Evolutionary conservation across 2,888 invertebrate species (phyloP), one percentile per base, ranked within the genome.

Genomic region (Drosophila mayaguana): DNA sequence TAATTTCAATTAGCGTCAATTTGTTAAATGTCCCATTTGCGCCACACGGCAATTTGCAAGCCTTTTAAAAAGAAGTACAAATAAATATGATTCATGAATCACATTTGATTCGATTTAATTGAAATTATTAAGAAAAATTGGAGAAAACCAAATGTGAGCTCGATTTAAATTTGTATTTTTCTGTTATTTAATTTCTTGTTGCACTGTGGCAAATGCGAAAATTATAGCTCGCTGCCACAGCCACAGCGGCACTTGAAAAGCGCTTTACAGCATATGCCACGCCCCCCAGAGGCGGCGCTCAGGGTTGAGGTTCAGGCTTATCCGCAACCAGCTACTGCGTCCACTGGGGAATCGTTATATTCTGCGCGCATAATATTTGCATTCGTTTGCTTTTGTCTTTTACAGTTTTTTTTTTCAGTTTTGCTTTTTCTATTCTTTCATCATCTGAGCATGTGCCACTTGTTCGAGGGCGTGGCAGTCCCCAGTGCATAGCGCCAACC

Each of bases 1-100:
- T 77, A 72, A 78, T 90, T 75, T 90, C 83, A 90, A 87, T 87
- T 90, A 83, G 81, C 77, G 62, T 68, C 87, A 79, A 85, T 83
- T 78, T 75, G 69, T 65, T 80, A 56, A 72, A 72, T 80, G 80
- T 32, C 69, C 75, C 71, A 70, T 83, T 81, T 71, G 67, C 28
- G 34, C 36, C 64, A n/a, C 54, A 38, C 25, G 57, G 34, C 55
- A 40, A 63, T 71, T 72, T 59, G 38, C 20, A 54, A 61, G 18
- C 14, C 25, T 46, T 38, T 46, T 9, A 38, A 25, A 28, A 18
- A 20, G 2, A 25, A 20, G n/a, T 36, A 14, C 9, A 20, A 28
- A 28, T 38, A 28, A 46, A 38, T 53, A 53, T 68, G 59, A 61
- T 71, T 25, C 62, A 60, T 53, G 53, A 79, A 78, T 78, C 59